A percentile compares a stretch with the other conserved stretches of the same genome.
Evolutionary conservation across 1,140 invertebrate genomes (phyloP).

Genomic region (Anastrepha obliqua): DNA sequence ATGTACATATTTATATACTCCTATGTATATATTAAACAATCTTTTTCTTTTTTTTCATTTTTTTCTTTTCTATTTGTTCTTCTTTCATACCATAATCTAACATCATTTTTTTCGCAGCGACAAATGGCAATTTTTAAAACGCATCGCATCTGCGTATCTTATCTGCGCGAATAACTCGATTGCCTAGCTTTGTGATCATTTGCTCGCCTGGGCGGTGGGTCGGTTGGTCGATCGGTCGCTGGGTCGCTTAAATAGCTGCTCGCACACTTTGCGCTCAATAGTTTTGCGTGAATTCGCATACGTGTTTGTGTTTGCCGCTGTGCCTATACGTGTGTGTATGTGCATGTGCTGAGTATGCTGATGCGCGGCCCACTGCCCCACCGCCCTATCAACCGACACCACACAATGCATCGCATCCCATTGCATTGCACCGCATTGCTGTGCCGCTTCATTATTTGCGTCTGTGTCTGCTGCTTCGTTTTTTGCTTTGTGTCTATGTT

Average conservation of each 20-base stretch:
- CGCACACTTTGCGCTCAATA: neutral
- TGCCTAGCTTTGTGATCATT: slow-evolving; percentile 28
- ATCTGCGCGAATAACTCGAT: slow-evolving; percentile 5
- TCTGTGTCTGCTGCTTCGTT: slow-evolving; percentile 37
- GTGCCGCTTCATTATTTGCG: slow-evolving; percentile 26
- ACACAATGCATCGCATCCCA: neutral
- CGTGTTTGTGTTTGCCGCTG: neutral
- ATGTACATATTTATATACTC: no score
- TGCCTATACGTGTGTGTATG: neutral
- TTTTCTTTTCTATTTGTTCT: neutral
- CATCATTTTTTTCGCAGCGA: neutral
- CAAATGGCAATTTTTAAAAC: slow-evolving; percentile 29
- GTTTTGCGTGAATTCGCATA: slow-evolving; percentile 36
- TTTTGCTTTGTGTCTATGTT: slow-evolving; percentile 50
- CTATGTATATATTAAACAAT: no score
- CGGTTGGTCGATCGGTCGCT: neutral
- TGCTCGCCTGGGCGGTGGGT: neutral
- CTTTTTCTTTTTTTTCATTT: no score
- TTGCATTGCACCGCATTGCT: slow-evolving; percentile 8
- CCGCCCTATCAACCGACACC: slow-evolving; percentile 24
- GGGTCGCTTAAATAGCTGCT: slow-evolving; percentile 16
- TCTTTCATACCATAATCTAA: neutral
- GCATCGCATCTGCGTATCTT: slow-evolving; percentile 49
- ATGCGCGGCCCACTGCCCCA: slow-evolving; percentile 33
- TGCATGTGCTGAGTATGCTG: neutral